Conservation (phyloP, 2,888 invertebrate species). For the Heliconius ismenius region DNA sequence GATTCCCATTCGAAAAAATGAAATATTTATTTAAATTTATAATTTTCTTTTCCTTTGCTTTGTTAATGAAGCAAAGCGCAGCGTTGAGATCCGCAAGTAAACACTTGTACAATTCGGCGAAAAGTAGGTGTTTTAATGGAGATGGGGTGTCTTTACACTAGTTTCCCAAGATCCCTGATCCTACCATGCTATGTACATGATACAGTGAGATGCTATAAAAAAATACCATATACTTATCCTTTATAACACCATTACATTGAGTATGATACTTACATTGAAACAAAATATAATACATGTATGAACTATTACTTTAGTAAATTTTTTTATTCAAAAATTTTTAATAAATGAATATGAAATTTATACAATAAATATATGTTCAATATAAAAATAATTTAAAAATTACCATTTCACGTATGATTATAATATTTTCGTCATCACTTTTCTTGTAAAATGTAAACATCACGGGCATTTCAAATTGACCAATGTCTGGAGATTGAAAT, state of each 20-base stretch:
- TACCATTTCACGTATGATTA: conserved; percentile 74
- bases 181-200: background rate
- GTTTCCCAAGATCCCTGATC: background rate
- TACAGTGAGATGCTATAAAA: background rate
- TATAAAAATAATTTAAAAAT: conserved; percentile 44
- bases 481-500: conserved; percentile 56
- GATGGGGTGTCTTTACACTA: background rate
- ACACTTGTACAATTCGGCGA: too few species aligned
- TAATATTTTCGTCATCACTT: conserved; percentile 54
- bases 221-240: background rate
- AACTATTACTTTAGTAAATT: too few species aligned
- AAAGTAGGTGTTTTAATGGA: background rate
- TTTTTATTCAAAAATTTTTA: too few species aligned
- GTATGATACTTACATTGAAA: background rate
- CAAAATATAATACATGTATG: too few species aligned
- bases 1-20: background rate
- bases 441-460: conserved; percentile 67
- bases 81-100: background rate
- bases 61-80: background rate
- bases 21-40: background rate
- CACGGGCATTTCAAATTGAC: conserved; percentile 73
- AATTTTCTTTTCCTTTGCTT: background rate
- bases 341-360: too few species aligned
- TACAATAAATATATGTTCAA: background rate
- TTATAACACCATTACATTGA: background rate